Conservation (phyloP, 2,888 invertebrate genomes). For the Troilus luridus region DNA sequence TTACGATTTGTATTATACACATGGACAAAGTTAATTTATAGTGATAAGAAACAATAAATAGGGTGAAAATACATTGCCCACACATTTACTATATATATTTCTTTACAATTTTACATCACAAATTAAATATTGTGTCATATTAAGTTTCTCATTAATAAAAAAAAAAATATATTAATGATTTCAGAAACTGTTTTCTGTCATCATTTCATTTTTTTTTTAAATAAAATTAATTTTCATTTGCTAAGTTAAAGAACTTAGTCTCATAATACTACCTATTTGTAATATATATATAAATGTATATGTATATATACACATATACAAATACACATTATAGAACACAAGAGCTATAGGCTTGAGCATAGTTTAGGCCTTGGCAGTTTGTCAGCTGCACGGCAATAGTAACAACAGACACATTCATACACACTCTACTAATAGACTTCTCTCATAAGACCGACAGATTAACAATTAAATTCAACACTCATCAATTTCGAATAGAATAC, state of each 20-base stretch:
- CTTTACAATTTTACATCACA: slow-evolving; percentile 59
- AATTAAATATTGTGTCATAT: slow-evolving; percentile 52
- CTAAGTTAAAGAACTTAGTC: slow-evolving; percentile 58
- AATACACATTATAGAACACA: slow-evolving; percentile 33
- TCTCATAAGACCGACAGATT: not conserved
- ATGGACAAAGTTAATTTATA: slow-evolving; percentile 58
- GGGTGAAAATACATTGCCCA: slow-evolving; percentile 52
- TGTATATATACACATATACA: not conserved
- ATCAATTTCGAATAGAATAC: slow-evolving; percentile 29
- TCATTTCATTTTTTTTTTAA: slow-evolving; percentile 40
- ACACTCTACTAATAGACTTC: slow-evolving; percentile 1
- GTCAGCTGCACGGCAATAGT: slow-evolving; percentile 55
- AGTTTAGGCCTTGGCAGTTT: slow-evolving; percentile 59
- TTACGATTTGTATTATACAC: slow-evolving; percentile 56
- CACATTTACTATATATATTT: slow-evolving; percentile 55
- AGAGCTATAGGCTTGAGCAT: slow-evolving; percentile 58
- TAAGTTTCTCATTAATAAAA: slow-evolving; percentile 54
- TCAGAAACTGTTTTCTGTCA: slow-evolving; percentile 40
- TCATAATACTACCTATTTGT: slow-evolving; percentile 41
- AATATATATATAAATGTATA: slow-evolving; percentile 28
- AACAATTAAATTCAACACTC: not conserved
- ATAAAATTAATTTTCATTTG: slow-evolving; percentile 51
- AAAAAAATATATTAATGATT: slow-evolving; percentile 40
- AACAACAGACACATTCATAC: slow-evolving; percentile 46
- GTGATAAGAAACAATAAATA: slow-evolving; percentile 57